Evolutionary conservation across 2,113 vertebrate genomes (phyloP).

Genomic region (Cisticola juncidis): DNA sequence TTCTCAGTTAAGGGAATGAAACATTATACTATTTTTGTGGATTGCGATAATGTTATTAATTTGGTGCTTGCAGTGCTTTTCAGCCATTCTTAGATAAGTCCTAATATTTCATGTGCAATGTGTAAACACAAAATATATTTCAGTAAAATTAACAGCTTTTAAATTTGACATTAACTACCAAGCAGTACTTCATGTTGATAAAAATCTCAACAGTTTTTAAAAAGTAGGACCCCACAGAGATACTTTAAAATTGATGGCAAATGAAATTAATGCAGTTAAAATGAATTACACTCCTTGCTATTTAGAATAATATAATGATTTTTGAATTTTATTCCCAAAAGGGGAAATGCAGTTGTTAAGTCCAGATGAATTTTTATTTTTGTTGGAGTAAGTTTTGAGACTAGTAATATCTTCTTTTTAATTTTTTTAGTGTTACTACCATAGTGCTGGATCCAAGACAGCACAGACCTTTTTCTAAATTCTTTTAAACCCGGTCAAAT

Average conservation of each 20-base stretch:
- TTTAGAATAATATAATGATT: constrained; percentile 30
- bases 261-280: constrained; percentile 19
- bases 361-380: constrained; percentile 62
- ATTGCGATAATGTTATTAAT: background rate
- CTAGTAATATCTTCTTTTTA: background rate
- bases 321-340: constrained; percentile 46
- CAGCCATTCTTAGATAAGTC: background rate
- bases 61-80: background rate
- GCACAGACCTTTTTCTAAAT: background rate
- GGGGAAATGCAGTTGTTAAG: constrained; percentile 58
- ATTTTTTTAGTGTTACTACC: background rate
- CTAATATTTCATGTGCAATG: background rate
- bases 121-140: background rate
- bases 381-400: constrained; percentile 40
- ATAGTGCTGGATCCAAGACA: background rate
- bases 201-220: constrained; percentile 36
- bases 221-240: constrained; percentile 17
- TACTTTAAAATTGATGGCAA: constrained; percentile 25
- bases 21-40: background rate
- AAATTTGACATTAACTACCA: constrained; percentile 8
- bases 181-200: constrained; percentile 14
- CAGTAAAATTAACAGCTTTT: constrained; percentile 1
- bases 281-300: constrained; percentile 38
- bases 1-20: constrained; percentile 1
- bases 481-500: background rate